These are phyloP conservation scores for Coenobita brevimanus DNA, from an alignment of 1,140 invertebrate species.

Conservation along the genomic window DNA sequence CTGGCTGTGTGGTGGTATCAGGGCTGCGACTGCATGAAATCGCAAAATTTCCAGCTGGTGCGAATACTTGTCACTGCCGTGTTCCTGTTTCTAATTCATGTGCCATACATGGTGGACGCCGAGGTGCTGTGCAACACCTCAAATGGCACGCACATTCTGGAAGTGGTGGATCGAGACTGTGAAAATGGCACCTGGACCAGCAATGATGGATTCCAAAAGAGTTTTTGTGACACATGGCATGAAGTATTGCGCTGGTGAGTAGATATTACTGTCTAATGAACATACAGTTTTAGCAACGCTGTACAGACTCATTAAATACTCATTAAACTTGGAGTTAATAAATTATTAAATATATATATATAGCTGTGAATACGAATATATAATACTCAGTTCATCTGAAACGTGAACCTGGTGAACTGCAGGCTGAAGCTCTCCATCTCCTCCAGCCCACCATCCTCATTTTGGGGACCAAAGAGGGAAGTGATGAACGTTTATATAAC, in stretches of 20 bases:
- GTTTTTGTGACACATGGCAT: neutral
- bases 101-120: conserved; percentile 20
- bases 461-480: no score
- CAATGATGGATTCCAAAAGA: neutral
- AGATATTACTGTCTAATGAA: no score
- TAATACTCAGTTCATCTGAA: no score
- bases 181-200: neutral
- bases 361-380: no score
- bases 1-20: conserved; percentile 3
- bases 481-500: no score
- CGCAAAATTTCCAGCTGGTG: neutral
- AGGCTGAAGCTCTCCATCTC: no score
- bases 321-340: no score
- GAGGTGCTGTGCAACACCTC: neutral
- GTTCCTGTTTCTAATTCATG: neutral
- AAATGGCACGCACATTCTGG: neutral
- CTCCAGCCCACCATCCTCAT: no score
- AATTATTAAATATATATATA: no score
- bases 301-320: no score
- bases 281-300: no score
- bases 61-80: neutral
- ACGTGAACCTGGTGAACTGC: no score
- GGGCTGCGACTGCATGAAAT: neutral
- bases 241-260: neutral
- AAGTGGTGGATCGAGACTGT: neutral